These are phyloP conservation scores for Silurus meridionalis DNA, from an alignment of 2,113 vertebrate species.

Conservation along the genomic window DNA sequence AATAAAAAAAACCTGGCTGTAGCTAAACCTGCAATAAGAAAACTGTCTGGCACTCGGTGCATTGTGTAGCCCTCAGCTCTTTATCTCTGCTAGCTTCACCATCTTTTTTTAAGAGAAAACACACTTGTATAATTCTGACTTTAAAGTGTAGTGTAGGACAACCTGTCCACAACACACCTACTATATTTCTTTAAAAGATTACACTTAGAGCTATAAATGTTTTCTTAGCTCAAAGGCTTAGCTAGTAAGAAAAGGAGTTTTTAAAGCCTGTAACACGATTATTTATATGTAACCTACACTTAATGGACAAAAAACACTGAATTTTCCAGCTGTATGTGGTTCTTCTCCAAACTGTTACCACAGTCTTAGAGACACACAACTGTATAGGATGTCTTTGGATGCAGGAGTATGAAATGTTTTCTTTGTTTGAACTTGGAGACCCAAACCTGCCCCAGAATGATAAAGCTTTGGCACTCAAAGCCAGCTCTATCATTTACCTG, in stretches of 20 bases:
- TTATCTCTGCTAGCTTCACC: not conserved
- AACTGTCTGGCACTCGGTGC: conserved; percentile 3
- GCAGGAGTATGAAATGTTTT: too few relatives aligned
- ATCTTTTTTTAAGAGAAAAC: not conserved
- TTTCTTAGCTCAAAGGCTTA: not conserved
- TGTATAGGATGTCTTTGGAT: too few relatives aligned
- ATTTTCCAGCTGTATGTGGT: too few relatives aligned
- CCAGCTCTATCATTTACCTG: too few relatives aligned
- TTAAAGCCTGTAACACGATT: not conserved
- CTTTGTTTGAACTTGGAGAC: too few relatives aligned
- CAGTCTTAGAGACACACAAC: too few relatives aligned
- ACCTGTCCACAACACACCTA: not conserved
- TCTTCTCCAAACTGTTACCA: too few relatives aligned
- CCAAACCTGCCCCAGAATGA: too few relatives aligned
- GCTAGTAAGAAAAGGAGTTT: not conserved
- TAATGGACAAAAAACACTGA: too few relatives aligned
- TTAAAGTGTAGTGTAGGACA: not conserved
- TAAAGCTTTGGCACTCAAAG: too few relatives aligned
- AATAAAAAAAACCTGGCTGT: conserved; percentile 18
- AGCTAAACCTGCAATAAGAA: conserved; percentile 31
- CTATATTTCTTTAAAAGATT: not conserved
- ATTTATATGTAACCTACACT: not conserved
- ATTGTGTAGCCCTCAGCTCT: not conserved
- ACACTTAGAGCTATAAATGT: not conserved
- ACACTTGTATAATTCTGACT: not conserved